Percentiles rank a stretch among this genome's conserved stretches.
Conservation (phyloP, 2,113 vertebrate genomes). For the Campylomormyrus numenius region DNA sequence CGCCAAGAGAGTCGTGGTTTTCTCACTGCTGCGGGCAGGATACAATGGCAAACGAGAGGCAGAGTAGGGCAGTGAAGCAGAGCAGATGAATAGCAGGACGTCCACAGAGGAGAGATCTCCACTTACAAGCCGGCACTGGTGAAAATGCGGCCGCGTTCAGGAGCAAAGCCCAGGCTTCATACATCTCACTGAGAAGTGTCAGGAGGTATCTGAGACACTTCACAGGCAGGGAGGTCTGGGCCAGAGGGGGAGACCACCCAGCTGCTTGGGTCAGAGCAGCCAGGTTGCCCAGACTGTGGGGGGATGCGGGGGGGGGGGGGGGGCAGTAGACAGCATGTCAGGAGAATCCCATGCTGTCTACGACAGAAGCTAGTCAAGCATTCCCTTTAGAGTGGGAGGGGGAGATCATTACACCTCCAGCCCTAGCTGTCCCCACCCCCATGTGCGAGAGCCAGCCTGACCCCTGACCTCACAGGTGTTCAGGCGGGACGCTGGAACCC, state of each 20-base stretch:
- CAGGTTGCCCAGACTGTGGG: not conserved
- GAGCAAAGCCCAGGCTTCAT: not conserved
- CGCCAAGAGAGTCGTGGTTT: not conserved
- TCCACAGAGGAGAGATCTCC: not conserved
- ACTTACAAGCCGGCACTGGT: not conserved
- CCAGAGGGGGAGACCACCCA: not conserved
- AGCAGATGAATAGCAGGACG: not conserved
- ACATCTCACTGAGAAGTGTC: not conserved
- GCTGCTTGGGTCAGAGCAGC: not conserved
- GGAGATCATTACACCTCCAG: not conserved
- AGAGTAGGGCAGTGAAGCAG: not conserved
- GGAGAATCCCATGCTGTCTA: not conserved
- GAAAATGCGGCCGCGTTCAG: not conserved
- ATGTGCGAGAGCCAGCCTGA: not conserved
- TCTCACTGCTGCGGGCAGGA: slow-evolving; percentile 15
- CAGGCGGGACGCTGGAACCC: not conserved
- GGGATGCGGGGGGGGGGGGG: not conserved
- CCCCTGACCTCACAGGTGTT: slow-evolving; percentile 10
- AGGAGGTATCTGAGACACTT: not conserved
- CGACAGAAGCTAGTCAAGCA: not conserved
- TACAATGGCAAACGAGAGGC: not conserved
- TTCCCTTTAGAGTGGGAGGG: not conserved
- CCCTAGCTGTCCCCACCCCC: not conserved
- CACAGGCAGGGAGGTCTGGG: not conserved
- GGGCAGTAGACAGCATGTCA: not conserved